These are phyloP conservation scores for Danio tinwini DNA, from an alignment of 2,797 vertebrate genomes.

Conservation along the genomic window DNA sequence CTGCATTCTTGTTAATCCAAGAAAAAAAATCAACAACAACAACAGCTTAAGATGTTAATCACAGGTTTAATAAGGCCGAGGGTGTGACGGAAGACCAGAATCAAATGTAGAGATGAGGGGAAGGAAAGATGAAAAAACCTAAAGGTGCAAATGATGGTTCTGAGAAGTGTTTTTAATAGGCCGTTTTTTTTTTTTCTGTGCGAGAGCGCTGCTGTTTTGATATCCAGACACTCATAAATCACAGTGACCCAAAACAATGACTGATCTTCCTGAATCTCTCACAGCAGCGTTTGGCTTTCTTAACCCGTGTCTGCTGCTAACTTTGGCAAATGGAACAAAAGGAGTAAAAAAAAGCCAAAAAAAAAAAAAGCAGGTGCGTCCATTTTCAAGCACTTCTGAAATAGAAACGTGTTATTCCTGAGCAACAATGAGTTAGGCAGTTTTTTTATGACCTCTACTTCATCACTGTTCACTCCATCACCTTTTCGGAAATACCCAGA, in stretches of 20 bases:
- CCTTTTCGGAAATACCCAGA: neutral
- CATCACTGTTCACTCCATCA: constrained; percentile 34
- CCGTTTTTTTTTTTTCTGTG: constrained; percentile 15
- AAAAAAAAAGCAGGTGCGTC: constrained; percentile 8
- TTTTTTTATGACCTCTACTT: constrained; percentile 40
- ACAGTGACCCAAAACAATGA: constrained; percentile 52
- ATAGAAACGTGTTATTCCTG: constrained; percentile 38
- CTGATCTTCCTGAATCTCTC: constrained; percentile 46
- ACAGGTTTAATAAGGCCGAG: constrained; percentile 41
- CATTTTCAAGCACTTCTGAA: constrained; percentile 24
- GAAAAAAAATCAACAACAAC: constrained; percentile 17
- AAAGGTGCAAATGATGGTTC: constrained; percentile 22
- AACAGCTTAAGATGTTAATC: constrained; percentile 46
- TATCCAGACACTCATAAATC: constrained; percentile 52
- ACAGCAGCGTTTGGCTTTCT: constrained; percentile 43
- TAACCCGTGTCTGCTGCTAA: constrained; percentile 49
- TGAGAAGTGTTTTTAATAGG: constrained; percentile 35
- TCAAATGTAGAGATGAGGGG: neutral
- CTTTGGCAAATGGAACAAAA: constrained; percentile 51
- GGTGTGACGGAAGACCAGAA: constrained; percentile 15
- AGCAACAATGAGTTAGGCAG: constrained; percentile 41
- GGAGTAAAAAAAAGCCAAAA: constrained; percentile 39
- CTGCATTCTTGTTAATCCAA: constrained; percentile 30
- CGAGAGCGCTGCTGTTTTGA: constrained; percentile 38
- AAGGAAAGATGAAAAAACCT: constrained; percentile 17